Evolutionary conservation across 2,888 invertebrate genomes (phyloP).

Genomic region (Odontocerum albicorne): DNA sequence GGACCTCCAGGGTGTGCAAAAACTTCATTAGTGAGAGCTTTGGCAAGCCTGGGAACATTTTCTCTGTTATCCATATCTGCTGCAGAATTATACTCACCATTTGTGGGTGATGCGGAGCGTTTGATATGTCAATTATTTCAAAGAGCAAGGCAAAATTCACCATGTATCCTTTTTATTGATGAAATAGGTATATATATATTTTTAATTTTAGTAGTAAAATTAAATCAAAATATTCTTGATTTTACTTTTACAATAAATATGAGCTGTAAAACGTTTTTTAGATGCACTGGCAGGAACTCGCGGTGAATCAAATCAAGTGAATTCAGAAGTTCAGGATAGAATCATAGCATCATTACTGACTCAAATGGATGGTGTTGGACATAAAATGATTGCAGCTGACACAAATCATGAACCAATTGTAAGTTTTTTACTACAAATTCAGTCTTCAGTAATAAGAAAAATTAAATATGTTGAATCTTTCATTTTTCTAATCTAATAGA

Average conservation of each 20-base stretch:
- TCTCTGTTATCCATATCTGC: conserved; percentile 60
- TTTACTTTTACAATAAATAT: not conserved
- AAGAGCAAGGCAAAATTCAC: conserved; percentile 60
- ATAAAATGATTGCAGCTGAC: conserved; percentile 25
- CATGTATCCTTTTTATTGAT: conserved; percentile 64
- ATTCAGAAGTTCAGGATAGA: conserved; percentile 56
- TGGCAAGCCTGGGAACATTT: conserved; percentile 55
- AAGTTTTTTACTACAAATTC: not conserved
- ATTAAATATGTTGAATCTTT: too few species aligned
- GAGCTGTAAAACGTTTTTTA: conserved; percentile 35
- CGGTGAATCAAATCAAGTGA: conserved; percentile 39
- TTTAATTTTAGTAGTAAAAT: not conserved
- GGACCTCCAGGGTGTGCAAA: conserved; percentile 71
- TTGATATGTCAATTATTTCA: conserved; percentile 60
- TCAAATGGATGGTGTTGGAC: conserved; percentile 67
- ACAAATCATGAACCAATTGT: conserved; percentile 1
- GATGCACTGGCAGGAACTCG: conserved; percentile 54
- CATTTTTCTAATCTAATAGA: too few species aligned
- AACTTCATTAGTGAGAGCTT: conserved; percentile 61
- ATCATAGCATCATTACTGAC: conserved; percentile 63
- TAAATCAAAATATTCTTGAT: not conserved
- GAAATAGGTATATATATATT: conserved; percentile 54
- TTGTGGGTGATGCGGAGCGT: conserved; percentile 65
- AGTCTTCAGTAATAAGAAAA: too few species aligned
- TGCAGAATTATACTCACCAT: conserved; percentile 66